Conservation (phyloP, 2,797 vertebrate species). For the Karalla daura region DNA sequence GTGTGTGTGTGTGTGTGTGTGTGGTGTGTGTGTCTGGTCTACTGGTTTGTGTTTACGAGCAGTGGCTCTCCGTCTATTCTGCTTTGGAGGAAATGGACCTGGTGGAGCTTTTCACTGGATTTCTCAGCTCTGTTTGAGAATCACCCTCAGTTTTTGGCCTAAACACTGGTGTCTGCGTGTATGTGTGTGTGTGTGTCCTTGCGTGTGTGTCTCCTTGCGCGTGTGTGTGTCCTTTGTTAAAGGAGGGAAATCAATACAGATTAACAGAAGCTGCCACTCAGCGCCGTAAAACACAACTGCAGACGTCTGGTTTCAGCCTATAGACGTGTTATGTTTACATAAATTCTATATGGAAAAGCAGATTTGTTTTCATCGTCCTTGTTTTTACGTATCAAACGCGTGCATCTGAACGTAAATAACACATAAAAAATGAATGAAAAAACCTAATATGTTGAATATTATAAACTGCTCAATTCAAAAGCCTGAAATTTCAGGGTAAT, state of each 20-base stretch:
- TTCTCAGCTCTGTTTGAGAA: constrained; percentile 18
- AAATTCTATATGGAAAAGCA: neutral
- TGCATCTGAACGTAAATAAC: neutral
- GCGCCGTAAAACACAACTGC: constrained; percentile 14
- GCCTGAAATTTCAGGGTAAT: too few relatives aligned
- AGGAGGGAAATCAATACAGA: neutral
- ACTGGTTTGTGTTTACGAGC: constrained; percentile 70
- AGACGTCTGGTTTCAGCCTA: constrained; percentile 1
- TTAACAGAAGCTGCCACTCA: neutral
- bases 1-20: constrained; percentile 48
- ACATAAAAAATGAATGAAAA: neutral
- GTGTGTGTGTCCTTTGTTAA: neutral
- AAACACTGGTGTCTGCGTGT: neutral
- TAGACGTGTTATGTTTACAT: neutral
- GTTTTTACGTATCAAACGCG: neutral
- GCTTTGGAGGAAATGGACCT: constrained; percentile 44
- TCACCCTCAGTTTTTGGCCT: constrained; percentile 1
- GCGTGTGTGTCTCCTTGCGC: too few relatives aligned
- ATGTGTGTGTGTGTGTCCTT: too few relatives aligned
- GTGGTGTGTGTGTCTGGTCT: constrained; percentile 56
- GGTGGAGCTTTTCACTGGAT: constrained; percentile 37
- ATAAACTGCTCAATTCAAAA: neutral
- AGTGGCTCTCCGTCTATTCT: constrained; percentile 57
- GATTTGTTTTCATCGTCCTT: neutral
- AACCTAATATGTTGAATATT: neutral